Evolutionary conservation across 2,797 vertebrate genomes (phyloP).

Genomic region (Siniperca undulata): DNA sequence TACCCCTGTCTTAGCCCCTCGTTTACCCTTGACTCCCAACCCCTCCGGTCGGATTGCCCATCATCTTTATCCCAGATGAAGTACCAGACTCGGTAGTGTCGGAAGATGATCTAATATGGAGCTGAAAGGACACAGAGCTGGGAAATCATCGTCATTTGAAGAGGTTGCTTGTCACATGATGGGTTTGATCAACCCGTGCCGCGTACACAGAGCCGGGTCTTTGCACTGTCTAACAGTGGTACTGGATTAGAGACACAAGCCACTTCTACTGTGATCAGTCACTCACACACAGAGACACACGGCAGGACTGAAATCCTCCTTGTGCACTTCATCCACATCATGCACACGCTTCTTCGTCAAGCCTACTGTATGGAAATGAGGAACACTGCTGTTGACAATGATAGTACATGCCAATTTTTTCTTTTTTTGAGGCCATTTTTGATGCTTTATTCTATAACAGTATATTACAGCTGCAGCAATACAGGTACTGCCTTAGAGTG

Average conservation of each 20-base stretch:
- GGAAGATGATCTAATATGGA: slow-evolving; percentile 78
- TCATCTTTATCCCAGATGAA: slow-evolving; percentile 82
- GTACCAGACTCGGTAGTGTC: slow-evolving; percentile 71
- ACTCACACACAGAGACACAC: slow-evolving; percentile 74
- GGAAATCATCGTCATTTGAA: slow-evolving; percentile 81
- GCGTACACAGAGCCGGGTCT: slow-evolving; percentile 81
- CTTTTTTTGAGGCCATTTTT: slow-evolving; percentile 13
- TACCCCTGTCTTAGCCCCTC: slow-evolving; percentile 63
- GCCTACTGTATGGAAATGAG: slow-evolving; percentile 82
- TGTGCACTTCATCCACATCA: slow-evolving; percentile 66
- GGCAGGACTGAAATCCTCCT: slow-evolving; percentile 78
- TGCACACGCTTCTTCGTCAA: slow-evolving; percentile 56
- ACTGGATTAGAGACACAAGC: slow-evolving; percentile 84
- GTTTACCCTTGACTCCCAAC: slow-evolving; percentile 78
- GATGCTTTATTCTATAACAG: background rate
- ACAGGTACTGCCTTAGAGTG: background rate
- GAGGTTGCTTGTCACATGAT: slow-evolving; percentile 82
- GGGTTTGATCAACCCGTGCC: slow-evolving; percentile 81
- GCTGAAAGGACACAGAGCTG: slow-evolving; percentile 76
- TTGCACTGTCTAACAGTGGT: slow-evolving; percentile 83
- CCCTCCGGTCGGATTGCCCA: slow-evolving; percentile 72
- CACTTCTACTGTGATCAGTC: slow-evolving; percentile 83
- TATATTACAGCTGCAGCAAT: background rate
- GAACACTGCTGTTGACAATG: slow-evolving; percentile 59
- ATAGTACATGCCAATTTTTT: slow-evolving; percentile 21